A percentile compares a stretch with the other conserved stretches of the same genome.
phyloP scores from a whole-genome alignment of 2,113 vertebrate species.

The Crocuta crocuta region DNA sequence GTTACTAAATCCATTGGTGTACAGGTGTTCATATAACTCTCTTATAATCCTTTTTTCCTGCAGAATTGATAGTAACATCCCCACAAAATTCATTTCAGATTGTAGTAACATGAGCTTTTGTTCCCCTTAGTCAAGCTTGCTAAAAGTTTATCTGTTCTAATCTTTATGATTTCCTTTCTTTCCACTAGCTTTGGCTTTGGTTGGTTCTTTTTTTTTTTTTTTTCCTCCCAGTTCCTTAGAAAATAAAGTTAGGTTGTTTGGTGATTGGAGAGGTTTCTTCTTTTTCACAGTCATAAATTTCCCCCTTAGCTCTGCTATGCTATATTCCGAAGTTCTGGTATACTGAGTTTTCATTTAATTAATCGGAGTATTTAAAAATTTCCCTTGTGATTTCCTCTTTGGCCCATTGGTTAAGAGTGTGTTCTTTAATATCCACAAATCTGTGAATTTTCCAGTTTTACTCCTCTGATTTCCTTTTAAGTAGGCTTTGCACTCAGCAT shows the following conservation, averaged over 20 bases:
- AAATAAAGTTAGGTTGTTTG: not conserved
- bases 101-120: not conserved
- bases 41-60: not conserved
- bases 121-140: not conserved
- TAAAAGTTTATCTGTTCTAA: not conserved
- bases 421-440: not conserved
- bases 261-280: not conserved
- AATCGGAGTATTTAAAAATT: not conserved
- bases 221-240: not conserved
- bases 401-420: not conserved
- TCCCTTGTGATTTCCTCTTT: not conserved
- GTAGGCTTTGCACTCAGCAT: too few relatives aligned
- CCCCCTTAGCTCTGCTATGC: not conserved
- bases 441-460: not conserved
- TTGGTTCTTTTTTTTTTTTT: not conserved
- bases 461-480: not conserved
- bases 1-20: not conserved
- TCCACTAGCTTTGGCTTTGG: not conserved
- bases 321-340: not conserved
- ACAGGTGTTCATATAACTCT: not conserved
- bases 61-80: not conserved
- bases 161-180: not conserved
- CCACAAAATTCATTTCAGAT: not conserved
- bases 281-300: rapidly evolving
- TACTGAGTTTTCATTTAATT: not conserved